A percentile compares a stretch with the other conserved stretches of the same genome.
These are phyloP conservation scores for Diplazon laetatorius DNA, from an alignment of 2,888 invertebrate species.

Conservation along the genomic window DNA sequence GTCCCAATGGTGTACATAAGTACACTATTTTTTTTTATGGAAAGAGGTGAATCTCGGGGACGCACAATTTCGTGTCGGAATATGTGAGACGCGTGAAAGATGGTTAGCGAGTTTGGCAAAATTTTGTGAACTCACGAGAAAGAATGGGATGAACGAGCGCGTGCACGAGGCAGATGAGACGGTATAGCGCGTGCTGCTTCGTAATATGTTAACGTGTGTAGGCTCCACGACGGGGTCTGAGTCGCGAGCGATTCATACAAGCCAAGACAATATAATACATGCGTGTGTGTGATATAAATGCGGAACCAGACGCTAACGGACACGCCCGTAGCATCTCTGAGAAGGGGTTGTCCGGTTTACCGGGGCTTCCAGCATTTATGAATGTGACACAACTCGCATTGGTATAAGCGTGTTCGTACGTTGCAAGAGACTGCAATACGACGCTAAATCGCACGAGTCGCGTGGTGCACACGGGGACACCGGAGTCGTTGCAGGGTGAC, in stretches of 20 bases:
- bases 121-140: background rate
- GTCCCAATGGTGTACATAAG: conserved; percentile 39
- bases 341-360: conserved; percentile 33
- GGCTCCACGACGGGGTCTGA: conserved; percentile 34
- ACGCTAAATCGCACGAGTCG: conserved; percentile 49
- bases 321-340: conserved; percentile 49
- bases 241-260: background rate
- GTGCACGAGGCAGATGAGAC: conserved; percentile 25
- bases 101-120: background rate
- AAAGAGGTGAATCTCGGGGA: background rate
- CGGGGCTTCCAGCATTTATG: conserved; percentile 15
- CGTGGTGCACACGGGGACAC: conserved; percentile 12
- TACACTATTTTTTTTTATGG: conserved; percentile 48
- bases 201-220: conserved; percentile 1
- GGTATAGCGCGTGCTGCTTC: conserved; percentile 19
- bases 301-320: conserved; percentile 47
- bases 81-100: too few relatives aligned
- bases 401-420: conserved; percentile 20
- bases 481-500: conserved; percentile 40
- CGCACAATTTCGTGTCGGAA: conserved; percentile 20
- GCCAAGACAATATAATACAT: conserved; percentile 20
- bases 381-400: conserved; percentile 2
- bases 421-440: background rate
- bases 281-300: conserved; percentile 31
- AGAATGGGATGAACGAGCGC: too few relatives aligned